Conservation (phyloP, 2,797 vertebrate genomes). For the Pempheris klunzingeri region DNA sequence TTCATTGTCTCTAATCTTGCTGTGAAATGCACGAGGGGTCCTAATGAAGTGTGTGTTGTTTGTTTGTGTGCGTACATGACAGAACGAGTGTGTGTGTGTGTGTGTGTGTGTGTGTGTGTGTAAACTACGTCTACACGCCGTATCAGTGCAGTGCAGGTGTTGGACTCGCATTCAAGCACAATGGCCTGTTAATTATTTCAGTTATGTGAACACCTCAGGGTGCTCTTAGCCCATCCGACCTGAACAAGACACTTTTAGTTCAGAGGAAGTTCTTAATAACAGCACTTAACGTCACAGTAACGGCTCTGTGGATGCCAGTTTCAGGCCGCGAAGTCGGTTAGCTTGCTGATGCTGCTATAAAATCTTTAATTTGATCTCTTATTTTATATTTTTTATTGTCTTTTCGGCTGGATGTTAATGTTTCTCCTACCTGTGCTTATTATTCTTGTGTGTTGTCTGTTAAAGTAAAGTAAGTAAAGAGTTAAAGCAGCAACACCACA, state of each 20-base stretch:
- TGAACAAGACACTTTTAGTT: neutral
- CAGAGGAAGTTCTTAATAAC: neutral
- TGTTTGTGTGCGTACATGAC: slow-evolving; percentile 8
- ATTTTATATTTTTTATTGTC: too few species aligned
- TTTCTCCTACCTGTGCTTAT: too few species aligned
- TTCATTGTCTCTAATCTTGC: slow-evolving; percentile 49
- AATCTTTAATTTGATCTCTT: too few species aligned
- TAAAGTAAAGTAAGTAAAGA: too few species aligned
- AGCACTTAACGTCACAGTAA: neutral
- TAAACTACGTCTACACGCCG: neutral
- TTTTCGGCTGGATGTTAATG: too few species aligned
- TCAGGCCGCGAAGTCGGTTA: neutral
- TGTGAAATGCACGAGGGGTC: slow-evolving; percentile 27
- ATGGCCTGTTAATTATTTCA: slow-evolving; percentile 26
- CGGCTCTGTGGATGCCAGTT: neutral
- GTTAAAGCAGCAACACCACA: too few species aligned
- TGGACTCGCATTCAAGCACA: slow-evolving; percentile 6
- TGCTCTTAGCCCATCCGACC: neutral
- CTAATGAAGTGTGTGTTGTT: slow-evolving; percentile 37
- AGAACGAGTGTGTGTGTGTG: slow-evolving; percentile 17
- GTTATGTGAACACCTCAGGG: neutral
- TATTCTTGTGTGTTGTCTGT: too few species aligned
- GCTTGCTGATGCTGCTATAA: too few species aligned
- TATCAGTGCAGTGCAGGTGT: neutral
- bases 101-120: neutral